Evolutionary conservation across 2,888 invertebrate genomes (phyloP).

Genomic region (Cephus rjabovi): DNA sequence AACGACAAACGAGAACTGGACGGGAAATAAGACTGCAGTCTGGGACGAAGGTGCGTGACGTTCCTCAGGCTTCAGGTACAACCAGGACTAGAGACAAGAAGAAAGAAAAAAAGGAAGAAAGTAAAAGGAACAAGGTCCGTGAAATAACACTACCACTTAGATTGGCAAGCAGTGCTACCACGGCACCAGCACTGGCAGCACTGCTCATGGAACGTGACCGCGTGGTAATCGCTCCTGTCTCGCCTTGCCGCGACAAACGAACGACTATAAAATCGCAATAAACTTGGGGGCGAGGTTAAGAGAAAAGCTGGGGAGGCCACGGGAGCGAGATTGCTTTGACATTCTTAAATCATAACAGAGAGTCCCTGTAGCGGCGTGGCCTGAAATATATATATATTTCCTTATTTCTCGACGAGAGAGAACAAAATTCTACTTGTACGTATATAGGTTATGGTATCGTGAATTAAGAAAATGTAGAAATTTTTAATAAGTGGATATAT

Average conservation of each 20-base stretch:
- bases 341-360: conserved; percentile 49
- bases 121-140: not conserved
- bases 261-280: conserved; percentile 42
- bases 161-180: not conserved
- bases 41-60: not conserved
- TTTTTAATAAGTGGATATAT: not conserved
- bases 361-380: conserved; percentile 14
- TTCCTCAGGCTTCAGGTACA: not conserved
- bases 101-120: not conserved
- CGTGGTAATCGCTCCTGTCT: conserved; percentile 42
- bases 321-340: conserved; percentile 46
- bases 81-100: not conserved
- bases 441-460: not conserved
- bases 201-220: conserved; percentile 41
- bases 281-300: conserved; percentile 24
- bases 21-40: not conserved
- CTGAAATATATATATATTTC: not conserved
- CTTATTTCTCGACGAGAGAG: too few relatives aligned
- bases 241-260: conserved; percentile 38
- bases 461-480: not conserved
- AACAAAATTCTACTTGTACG: not conserved
- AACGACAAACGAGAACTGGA: not conserved
- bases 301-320: not conserved
- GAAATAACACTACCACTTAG: not conserved
- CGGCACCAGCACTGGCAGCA: conserved; percentile 10